phyloP scores from a whole-genome alignment of 1,140 invertebrate species.

The Drosophila grimshawi region DNA sequence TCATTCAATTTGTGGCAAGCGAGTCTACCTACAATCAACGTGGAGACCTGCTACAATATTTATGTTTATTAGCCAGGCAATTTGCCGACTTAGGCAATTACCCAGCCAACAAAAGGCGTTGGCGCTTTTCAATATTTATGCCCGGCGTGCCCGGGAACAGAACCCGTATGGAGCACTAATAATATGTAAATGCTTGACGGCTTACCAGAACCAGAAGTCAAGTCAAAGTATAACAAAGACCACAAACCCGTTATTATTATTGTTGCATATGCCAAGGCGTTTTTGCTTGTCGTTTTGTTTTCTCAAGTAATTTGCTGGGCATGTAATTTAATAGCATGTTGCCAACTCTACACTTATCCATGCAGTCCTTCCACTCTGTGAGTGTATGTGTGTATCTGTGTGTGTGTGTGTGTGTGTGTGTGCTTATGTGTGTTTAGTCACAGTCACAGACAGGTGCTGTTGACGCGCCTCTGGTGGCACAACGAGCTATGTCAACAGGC shows the following conservation, averaged over 20 bases:
- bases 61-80: constrained; percentile 58
- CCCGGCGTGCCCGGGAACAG: neutral
- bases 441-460: constrained; percentile 35
- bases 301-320: constrained; percentile 54
- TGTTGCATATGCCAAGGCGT: constrained; percentile 55
- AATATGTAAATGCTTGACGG: constrained; percentile 47
- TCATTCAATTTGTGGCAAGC: neutral
- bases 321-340: constrained; percentile 53
- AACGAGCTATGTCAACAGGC: constrained; percentile 50
- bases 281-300: constrained; percentile 56
- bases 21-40: neutral
- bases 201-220: constrained; percentile 36
- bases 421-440: constrained; percentile 12
- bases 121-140: constrained; percentile 61
- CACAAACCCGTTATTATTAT: constrained; percentile 55
- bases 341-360: constrained; percentile 29
- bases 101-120: constrained; percentile 46
- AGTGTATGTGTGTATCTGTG: constrained; percentile 4
- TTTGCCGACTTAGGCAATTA: constrained; percentile 59
- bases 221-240: constrained; percentile 39
- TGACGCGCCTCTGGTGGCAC: constrained; percentile 45
- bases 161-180: constrained; percentile 20
- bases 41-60: constrained; percentile 34
- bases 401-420: constrained; percentile 12
- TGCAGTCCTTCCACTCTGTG: neutral